A percentile compares a stretch with the other conserved stretches of the same genome.
Evolutionary conservation across 2,888 invertebrate genomes (phyloP).

Genomic region (Chaitophorus viminalis): DNA sequence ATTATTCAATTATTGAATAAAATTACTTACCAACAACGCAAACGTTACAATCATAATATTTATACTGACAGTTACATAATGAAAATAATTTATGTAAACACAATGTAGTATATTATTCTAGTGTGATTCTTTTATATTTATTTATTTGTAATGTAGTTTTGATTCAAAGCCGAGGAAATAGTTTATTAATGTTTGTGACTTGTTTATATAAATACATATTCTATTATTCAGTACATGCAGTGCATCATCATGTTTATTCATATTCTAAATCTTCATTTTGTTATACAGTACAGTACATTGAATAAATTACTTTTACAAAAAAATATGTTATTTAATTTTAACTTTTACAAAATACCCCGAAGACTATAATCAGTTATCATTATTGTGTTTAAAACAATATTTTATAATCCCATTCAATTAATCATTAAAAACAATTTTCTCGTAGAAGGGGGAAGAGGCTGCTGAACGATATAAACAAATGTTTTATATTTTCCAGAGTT

Average conservation of each 20-base stretch:
- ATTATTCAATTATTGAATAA: too few species aligned
- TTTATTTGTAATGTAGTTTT: too few species aligned
- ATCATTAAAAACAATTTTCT: neutral
- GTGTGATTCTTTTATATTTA: too few species aligned
- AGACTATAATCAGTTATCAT: neutral
- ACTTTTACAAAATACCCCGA: neutral
- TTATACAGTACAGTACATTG: neutral
- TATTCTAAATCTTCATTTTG: neutral
- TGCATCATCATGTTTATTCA: neutral
- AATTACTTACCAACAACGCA: too few species aligned
- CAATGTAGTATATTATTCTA: too few species aligned
- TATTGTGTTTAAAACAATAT: neutral
- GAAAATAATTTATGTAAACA: too few species aligned
- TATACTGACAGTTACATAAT: too few species aligned
- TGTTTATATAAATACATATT: neutral
- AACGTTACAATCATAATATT: too few species aligned
- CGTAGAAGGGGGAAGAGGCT: neutral
- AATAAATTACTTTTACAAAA: neutral
- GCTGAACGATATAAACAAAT: neutral
- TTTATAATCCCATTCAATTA: neutral
- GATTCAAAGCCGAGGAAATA: too few species aligned
- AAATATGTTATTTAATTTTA: neutral
- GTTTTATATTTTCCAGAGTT: too few species aligned
- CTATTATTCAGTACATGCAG: neutral
- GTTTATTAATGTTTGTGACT: neutral